Percentiles rank a stretch among this genome's conserved stretches.
phyloP scores from a whole-genome alignment of 2,888 invertebrate genomes.

The Melanargia galathea region DNA sequence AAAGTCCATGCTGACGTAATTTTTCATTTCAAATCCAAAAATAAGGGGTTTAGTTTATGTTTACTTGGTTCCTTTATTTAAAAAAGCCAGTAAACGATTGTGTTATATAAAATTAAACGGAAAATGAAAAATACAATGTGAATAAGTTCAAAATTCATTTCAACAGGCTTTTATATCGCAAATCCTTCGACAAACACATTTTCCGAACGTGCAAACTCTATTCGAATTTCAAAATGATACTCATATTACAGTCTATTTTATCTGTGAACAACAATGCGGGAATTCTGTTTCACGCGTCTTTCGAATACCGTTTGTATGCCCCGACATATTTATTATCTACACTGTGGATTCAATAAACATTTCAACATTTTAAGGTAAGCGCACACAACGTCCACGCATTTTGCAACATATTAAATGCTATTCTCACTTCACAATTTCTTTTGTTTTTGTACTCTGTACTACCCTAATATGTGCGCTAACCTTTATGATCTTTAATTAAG shows the following conservation, averaged over 20 bases:
- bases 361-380: constrained; percentile 18
- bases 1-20: too few species aligned
- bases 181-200: constrained; percentile 17
- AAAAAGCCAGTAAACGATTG: too few species aligned
- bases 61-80: too few species aligned
- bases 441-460: background rate
- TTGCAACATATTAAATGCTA: background rate
- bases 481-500: background rate
- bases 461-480: background rate
- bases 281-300: constrained; percentile 10
- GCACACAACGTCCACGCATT: constrained; percentile 1
- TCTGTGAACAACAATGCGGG: constrained; percentile 13
- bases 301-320: constrained; percentile 18
- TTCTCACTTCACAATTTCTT: background rate
- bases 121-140: background rate
- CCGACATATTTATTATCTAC: constrained; percentile 16
- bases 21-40: too few species aligned
- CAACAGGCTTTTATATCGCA: constrained; percentile 12
- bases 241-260: constrained; percentile 16
- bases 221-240: constrained; percentile 16
- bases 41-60: too few species aligned
- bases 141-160: constrained; percentile 29
- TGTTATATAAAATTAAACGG: background rate
- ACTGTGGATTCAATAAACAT: constrained; percentile 12
- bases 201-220: constrained; percentile 18